Conservation (phyloP, 1,140 invertebrate species). For the Drosophila murphyi region DNA sequence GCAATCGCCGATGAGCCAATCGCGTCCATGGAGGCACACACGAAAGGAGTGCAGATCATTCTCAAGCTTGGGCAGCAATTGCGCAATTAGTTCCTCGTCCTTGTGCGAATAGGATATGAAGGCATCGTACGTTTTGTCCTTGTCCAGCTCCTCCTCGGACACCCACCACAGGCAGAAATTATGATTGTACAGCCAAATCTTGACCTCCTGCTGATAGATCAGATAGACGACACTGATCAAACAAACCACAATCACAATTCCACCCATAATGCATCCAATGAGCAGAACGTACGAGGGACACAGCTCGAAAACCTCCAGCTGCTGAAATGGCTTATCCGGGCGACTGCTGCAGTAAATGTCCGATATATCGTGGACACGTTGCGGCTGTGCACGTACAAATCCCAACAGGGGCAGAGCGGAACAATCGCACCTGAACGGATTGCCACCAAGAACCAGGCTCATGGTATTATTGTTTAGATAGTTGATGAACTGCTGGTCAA, state of each 20-base stretch:
- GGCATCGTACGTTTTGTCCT: conserved; percentile 92
- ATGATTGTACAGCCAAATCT: conserved; percentile 90
- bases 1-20: conserved; percentile 91
- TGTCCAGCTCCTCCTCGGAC: conserved; percentile 90
- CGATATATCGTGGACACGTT: conserved; percentile 72
- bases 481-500: conserved; percentile 81
- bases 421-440: conserved; percentile 89
- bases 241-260: conserved; percentile 85
- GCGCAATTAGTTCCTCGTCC: conserved; percentile 89
- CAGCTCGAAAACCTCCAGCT: conserved; percentile 85
- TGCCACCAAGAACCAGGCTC: conserved; percentile 86
- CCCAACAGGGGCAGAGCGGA: conserved; percentile 85
- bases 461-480: conserved; percentile 68
- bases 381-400: conserved; percentile 85
- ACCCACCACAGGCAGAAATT: conserved; percentile 89
- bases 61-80: conserved; percentile 90
- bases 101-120: conserved; percentile 94
- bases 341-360: conserved; percentile 84
- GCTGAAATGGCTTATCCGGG: conserved; percentile 61
- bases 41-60: conserved; percentile 86
- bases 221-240: conserved; percentile 86
- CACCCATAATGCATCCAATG: conserved; percentile 83
- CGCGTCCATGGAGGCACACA: conserved; percentile 91
- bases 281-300: conserved; percentile 84
- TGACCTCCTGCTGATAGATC: conserved; percentile 87